Conservation (phyloP, 2,888 invertebrate genomes). For the Microctonus hyperodae region DNA sequence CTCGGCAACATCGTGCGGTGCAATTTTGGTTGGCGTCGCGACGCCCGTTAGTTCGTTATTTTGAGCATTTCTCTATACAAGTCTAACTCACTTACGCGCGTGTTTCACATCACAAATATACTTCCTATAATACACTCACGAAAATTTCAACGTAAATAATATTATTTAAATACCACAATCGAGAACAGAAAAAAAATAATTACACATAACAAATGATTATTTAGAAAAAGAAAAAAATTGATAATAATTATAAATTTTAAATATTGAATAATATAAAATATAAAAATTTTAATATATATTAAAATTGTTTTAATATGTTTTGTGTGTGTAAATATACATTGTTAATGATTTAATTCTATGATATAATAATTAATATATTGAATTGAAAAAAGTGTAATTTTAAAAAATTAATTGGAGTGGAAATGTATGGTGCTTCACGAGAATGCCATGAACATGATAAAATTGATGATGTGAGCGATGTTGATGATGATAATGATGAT, state of each 20-base stretch:
- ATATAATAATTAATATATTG: not conserved
- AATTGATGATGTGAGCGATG: constrained; percentile 22
- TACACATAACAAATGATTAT: too few relatives aligned
- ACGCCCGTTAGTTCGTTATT: constrained; percentile 45
- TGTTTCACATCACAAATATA: not conserved
- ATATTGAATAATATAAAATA: too few relatives aligned
- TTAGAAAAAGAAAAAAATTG: too few relatives aligned
- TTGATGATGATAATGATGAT: constrained; percentile 14
- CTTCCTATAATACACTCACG: not conserved
- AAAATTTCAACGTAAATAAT: not conserved
- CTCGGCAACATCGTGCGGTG: not conserved
- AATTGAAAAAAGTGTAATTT: not conserved
- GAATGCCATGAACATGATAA: constrained; percentile 38
- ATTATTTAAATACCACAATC: too few relatives aligned
- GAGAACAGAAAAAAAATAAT: not conserved
- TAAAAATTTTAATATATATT: too few relatives aligned
- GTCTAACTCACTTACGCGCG: constrained; percentile 28
- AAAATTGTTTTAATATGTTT: not conserved
- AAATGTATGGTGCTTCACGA: constrained; percentile 42
- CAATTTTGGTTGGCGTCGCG: constrained; percentile 35
- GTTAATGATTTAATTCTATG: not conserved
- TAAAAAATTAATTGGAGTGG: not conserved
- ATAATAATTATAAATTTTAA: too few relatives aligned
- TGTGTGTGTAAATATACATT: not conserved
- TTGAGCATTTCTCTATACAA: constrained; percentile 39